Evolutionary conservation across 2,113 vertebrate genomes (phyloP).

Genomic region (Vulpes ferrilata): DNA sequence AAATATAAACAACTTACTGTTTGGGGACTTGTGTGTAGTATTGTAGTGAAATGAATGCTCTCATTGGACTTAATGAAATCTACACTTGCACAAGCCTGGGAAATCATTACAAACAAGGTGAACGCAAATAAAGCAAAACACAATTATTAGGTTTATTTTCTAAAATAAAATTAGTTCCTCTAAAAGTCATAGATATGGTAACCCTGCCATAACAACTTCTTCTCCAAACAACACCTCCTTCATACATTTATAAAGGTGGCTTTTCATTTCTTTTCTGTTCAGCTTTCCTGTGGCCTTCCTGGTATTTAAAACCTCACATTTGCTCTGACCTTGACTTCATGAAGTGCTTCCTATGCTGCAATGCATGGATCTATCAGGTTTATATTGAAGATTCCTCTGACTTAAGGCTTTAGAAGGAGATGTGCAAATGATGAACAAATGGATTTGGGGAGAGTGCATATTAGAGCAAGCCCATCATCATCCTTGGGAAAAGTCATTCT

Average conservation of each 20-base stretch:
- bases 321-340: background rate
- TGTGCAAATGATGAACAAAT: background rate
- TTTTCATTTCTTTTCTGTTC: background rate
- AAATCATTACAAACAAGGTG: conserved; percentile 90
- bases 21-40: conserved; percentile 70
- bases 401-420: background rate
- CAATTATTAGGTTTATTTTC: conserved; percentile 84
- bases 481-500: background rate
- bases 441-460: background rate
- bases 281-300: background rate
- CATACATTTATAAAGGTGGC: conserved; percentile 61
- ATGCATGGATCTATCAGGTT: background rate
- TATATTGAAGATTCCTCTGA: background rate
- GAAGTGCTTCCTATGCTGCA: background rate
- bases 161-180: conserved; percentile 83
- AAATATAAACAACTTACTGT: conserved; percentile 82
- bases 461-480: background rate
- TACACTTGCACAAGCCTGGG: conserved; percentile 74
- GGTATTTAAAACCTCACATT: background rate
- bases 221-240: conserved; percentile 84
- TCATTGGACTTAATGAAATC: conserved; percentile 84
- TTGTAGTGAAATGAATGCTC: conserved; percentile 77
- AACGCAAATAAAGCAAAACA: conserved; percentile 82
- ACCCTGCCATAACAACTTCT: conserved; percentile 83
- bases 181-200: conserved; percentile 88